Percentiles rank a stretch among this genome's conserved stretches.
Conservation (phyloP, 2,888 invertebrate genomes). For the Melinopterus prodromus region DNA sequence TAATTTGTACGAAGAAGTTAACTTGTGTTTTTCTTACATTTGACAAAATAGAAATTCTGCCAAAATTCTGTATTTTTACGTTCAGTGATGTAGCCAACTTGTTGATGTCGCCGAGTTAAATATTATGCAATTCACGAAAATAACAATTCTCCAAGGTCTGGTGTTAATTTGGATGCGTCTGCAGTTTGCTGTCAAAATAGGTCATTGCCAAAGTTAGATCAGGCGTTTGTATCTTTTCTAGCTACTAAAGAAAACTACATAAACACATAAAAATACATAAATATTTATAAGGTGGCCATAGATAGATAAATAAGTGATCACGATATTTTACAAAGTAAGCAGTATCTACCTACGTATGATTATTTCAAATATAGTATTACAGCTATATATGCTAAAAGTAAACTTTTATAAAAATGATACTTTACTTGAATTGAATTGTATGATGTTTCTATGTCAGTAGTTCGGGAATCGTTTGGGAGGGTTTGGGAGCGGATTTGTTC, state of each 20-base stretch:
- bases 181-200: neutral
- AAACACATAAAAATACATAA: neutral
- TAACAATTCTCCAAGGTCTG: neutral
- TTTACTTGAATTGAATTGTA: too few species aligned
- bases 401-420: too few species aligned
- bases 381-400: too few species aligned
- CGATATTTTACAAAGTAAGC: too few species aligned
- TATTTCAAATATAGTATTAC: too few species aligned
- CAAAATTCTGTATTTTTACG: neutral
- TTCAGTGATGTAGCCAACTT: neutral
- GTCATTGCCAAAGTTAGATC: neutral
- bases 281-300: neutral
- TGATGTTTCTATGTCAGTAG: too few species aligned
- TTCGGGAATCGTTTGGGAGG: too few species aligned
- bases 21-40: neutral
- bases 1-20: neutral
- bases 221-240: neutral
- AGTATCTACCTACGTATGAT: too few species aligned
- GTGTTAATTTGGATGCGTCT: neutral
- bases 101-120: neutral
- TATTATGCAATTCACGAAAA: slow-evolving; percentile 4
- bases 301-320: too few species aligned
- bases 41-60: neutral
- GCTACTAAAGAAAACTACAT: neutral
- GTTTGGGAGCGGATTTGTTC: too few species aligned